These are phyloP conservation scores for Aldabrachelys gigantea DNA, from an alignment of 2,113 vertebrate genomes.

Conservation along the genomic window DNA sequence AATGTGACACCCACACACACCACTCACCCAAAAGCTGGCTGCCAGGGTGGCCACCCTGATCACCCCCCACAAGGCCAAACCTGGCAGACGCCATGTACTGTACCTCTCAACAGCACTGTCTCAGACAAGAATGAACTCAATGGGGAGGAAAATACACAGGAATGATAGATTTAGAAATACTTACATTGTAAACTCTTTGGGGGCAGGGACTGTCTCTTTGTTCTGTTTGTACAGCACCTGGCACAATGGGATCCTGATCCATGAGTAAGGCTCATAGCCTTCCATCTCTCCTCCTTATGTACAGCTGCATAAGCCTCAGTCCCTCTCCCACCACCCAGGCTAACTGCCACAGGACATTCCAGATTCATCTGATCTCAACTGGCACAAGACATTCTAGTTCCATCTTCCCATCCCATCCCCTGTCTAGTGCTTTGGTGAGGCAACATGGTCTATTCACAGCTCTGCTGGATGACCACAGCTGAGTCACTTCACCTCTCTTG, in stretches of 20 bases:
- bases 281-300: neutral
- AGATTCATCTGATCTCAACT: neutral
- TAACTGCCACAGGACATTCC: neutral
- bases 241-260: neutral
- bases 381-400: neutral
- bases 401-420: neutral
- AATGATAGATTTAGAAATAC: neutral
- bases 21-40: neutral
- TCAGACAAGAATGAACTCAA: neutral
- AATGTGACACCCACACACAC: neutral
- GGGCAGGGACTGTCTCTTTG: neutral
- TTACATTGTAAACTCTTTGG: neutral
- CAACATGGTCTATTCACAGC: neutral
- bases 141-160: neutral
- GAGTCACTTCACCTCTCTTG: neutral
- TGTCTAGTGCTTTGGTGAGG: neutral
- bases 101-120: neutral
- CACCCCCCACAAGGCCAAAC: neutral
- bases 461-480: no score
- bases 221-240: neutral
- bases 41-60: neutral
- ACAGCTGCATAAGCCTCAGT: neutral
- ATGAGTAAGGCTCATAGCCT: neutral
- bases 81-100: neutral
- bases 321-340: neutral